Percentiles rank a stretch among this genome's conserved stretches.
These are phyloP conservation scores for Dolomedes plantarius DNA, from an alignment of 2,888 invertebrate genomes.

Conservation along the genomic window DNA sequence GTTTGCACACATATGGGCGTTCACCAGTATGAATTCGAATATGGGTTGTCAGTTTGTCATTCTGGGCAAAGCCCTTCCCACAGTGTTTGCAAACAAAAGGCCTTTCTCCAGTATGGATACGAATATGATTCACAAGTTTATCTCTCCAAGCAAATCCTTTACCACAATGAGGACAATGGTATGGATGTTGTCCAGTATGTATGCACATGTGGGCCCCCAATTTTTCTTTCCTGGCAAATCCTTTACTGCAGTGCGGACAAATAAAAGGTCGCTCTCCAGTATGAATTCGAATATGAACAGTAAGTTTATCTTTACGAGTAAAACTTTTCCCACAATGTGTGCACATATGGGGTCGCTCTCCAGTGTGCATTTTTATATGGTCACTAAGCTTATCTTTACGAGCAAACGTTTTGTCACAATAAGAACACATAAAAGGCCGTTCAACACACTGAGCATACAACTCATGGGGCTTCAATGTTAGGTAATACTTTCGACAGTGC, in stretches of 20 bases:
- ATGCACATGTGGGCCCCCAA: slow-evolving; percentile 52
- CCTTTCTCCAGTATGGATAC: slow-evolving; percentile 76
- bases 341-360: slow-evolving; percentile 57
- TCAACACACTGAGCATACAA: slow-evolving; percentile 65
- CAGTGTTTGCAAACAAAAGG: slow-evolving; percentile 80
- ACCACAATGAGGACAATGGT: slow-evolving; percentile 56
- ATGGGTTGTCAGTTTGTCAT: slow-evolving; percentile 83
- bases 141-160: slow-evolving; percentile 64
- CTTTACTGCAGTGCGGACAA: slow-evolving; percentile 57
- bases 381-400: slow-evolving; percentile 62
- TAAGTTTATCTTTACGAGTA: slow-evolving; percentile 59
- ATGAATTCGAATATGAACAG: slow-evolving; percentile 51
- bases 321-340: slow-evolving; percentile 61
- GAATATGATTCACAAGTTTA: slow-evolving; percentile 55
- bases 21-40: slow-evolving; percentile 84
- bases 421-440: slow-evolving; percentile 56
- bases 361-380: slow-evolving; percentile 64
- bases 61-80: slow-evolving; percentile 83
- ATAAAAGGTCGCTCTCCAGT: slow-evolving; percentile 60
- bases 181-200: slow-evolving; percentile 59
- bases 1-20: slow-evolving; percentile 82
- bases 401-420: slow-evolving; percentile 52
- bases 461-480: slow-evolving; percentile 57
- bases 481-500: slow-evolving; percentile 60
- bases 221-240: slow-evolving; percentile 58